Base-by-base conservation (phyloP, 2,888 invertebrate species). In the Cheilosia variabilis region DNA sequence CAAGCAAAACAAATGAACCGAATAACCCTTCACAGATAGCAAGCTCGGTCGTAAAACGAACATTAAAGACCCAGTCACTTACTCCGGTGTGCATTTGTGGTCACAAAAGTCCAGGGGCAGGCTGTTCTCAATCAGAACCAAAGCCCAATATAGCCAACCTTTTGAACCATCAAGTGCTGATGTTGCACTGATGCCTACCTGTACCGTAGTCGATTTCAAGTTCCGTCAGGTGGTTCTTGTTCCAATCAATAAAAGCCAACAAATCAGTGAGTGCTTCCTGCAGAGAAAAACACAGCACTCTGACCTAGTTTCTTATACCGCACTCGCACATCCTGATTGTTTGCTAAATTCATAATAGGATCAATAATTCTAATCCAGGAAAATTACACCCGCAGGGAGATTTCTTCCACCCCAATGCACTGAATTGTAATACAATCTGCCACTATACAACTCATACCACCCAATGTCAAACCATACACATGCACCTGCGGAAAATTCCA, bases 331-430 rank as follows among this genome's bases (percentile, higher is more conserved):
- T 4, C 4, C 4, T 41, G 27, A 27, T 13, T 24, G 45, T 15
- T 47, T 63, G 5, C 4, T 7, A 7, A 37, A 27, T 27, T 22
- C 27, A 41, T 17, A 45, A 43, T 53, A 7, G 45, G 22, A 41
- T 57, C 27, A 31, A 58, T 60, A 65, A 72, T 55, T 52, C 62
- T 62, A 78, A 78, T 83, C 72, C 13, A 34, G n/a, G 62, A 68
- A 78, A 68, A 73, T 78, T 68, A 68, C 68, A 63, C 66, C 78
- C 63, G 4, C 47, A 41, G 53, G 72, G 50, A 5, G 31, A 34
- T 19, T 15, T 13, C 24, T 50, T 57, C 1, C 31, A 19, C 37
- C 57, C 17, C 50, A 68, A 55, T 73, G 71, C 62, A 72, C 27
- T 37, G 43, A 72, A 55, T 71, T 45, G 45, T 34, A 63, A 37